Evolutionary conservation across 2,888 invertebrate genomes (phyloP), one percentile per base, ranked within the genome.

Genomic region (Drosophila atripex): DNA sequence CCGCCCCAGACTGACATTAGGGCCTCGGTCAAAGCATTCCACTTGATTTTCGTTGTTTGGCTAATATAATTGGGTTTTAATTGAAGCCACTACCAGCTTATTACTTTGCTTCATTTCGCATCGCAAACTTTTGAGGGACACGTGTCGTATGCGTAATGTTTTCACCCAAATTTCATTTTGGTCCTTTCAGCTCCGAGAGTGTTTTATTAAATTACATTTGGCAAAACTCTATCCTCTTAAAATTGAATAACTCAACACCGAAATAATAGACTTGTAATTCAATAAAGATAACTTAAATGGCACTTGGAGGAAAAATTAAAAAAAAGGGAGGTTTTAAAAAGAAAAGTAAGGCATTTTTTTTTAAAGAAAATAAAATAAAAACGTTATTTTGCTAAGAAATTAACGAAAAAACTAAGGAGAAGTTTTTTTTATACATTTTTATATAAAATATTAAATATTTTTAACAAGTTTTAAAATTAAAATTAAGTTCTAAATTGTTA

Each of bases 141-240:
- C 35, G n/a, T n/a, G 35, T 35, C 35, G 35, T 35, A 35, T 35
- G n/a, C 35, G 35, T 35, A 35, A 35, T 35, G 7, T 35, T 35
- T 28, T 28, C 28, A 9, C 28, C 9, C 9, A 28, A 28, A 28
- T 28, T 28, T 9, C 8, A 28, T 28, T 28, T 28, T 7, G 5
- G n/a, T 1, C 35, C n/a, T 35, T 32, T 32, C 12, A 5, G 32
- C 12, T n/a, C 1, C 0, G 32, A n/a, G 32, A 32, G 32, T 32
- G 12, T 32, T 32, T 32, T 32, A 32, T 32, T 5, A n/a, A 32
- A n/a, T 32, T 12, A 5, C 3, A 28, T 6, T 32, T 5, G 1
- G n/a, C 12, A 32, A 5, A 30, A 32, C n/a, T 32, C 6, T 32
- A 32, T 32, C 4, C 1, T 32, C n/a, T n/a, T 32, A 32, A 32